Evolutionary conservation across 2,113 vertebrate genomes (phyloP).

Genomic region (Arizona elegans): DNA sequence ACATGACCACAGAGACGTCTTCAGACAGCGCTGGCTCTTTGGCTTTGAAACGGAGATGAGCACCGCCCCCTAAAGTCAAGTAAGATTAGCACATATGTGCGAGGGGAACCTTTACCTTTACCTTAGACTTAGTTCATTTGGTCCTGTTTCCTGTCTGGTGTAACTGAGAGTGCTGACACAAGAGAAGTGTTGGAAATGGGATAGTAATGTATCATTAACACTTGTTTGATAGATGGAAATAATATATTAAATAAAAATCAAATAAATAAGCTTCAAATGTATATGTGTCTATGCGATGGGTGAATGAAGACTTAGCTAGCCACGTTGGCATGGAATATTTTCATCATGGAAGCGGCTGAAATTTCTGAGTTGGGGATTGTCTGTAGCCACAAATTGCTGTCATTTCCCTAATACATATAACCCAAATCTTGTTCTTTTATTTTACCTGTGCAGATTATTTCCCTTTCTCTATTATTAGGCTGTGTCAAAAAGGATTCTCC

Average conservation of each 20-base stretch:
- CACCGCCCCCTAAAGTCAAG: too few relatives aligned
- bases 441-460: slow-evolving; percentile 7
- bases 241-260: neutral
- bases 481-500: slow-evolving; percentile 25
- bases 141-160: neutral
- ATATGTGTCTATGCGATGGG: neutral
- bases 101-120: too few relatives aligned
- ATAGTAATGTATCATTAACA: neutral
- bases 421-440: neutral
- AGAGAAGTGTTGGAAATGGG: neutral
- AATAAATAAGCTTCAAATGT: neutral
- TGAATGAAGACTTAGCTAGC: neutral
- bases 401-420: slow-evolving; percentile 1
- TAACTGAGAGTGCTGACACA: neutral
- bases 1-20: too few relatives aligned
- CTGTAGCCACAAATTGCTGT: slow-evolving; percentile 11
- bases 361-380: neutral
- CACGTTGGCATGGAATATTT: neutral
- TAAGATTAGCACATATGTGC: too few relatives aligned
- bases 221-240: neutral
- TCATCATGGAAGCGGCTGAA: neutral
- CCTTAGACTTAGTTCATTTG: neutral
- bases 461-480: neutral
- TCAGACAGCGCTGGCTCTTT: too few relatives aligned
- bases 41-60: too few relatives aligned